Conservation (phyloP, 2,888 invertebrate genomes). For the Leptarthrus brevirostris region DNA sequence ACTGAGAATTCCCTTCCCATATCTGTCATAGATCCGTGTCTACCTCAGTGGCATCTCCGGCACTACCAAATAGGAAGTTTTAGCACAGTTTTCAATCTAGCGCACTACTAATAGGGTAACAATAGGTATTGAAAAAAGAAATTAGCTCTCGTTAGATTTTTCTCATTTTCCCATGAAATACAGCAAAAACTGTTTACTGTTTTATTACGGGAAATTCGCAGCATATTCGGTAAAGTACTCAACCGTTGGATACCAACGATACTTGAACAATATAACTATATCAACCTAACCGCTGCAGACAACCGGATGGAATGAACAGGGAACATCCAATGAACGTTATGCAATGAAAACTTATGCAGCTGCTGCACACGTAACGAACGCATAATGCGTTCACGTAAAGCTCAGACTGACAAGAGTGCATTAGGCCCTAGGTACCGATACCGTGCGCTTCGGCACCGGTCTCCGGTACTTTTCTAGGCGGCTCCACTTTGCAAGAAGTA, state of each 20-base stretch:
- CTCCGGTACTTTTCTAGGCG: not conserved
- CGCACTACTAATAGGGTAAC: conserved; percentile 2
- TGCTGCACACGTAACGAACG: conserved; percentile 44
- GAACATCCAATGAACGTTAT: conserved; percentile 25
- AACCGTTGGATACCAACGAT: conserved; percentile 32
- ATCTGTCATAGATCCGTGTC: too few species aligned
- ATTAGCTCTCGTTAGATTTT: conserved; percentile 33
- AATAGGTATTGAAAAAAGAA: conserved; percentile 34
- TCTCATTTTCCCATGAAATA: conserved; percentile 25
- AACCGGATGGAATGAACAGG: conserved; percentile 1
- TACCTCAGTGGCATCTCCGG: too few species aligned
- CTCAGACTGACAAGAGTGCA: not conserved
- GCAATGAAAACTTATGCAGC: conserved; percentile 45
- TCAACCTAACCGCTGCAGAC: conserved; percentile 4
- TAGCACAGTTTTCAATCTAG: not conserved
- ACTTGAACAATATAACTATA: not conserved
- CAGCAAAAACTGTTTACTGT: conserved; percentile 41
- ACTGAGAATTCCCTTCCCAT: too few species aligned
- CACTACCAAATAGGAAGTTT: too few species aligned
- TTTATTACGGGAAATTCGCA: conserved; percentile 46
- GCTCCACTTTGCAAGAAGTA: conserved; percentile 20
- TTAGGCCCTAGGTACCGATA: not conserved
- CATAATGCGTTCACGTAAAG: conserved; percentile 48
- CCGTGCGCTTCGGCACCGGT: not conserved
- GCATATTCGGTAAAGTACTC: conserved; percentile 42